Evolutionary conservation across 2,113 vertebrate genomes (phyloP), one percentile per base, ranked within the genome.

Genomic region (Cheirogaleus medius): DNA sequence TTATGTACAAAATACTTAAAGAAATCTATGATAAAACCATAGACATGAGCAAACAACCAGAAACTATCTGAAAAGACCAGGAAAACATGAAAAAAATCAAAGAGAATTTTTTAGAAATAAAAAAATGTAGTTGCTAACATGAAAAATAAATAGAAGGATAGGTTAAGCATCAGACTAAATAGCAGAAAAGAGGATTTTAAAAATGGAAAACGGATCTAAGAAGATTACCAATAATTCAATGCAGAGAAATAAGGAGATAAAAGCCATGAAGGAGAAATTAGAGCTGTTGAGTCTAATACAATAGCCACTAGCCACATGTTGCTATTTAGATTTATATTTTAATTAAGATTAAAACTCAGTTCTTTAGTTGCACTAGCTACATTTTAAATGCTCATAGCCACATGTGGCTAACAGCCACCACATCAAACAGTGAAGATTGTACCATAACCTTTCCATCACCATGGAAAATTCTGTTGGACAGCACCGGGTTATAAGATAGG

Each of bases 191-290:
- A 81, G 54, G 60, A 66, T 68, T 73, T 76, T n/a, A 6, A 1
- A 52, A 66, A 34, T n/a, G 71, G 44, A 68, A 95, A 87, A 54
- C 3, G 56, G 64, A 1, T 29, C 23, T 71, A 76, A 86, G 63
- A 37, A 96, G 87, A 78, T 86, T 64, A 84, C 13, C 14, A 64
- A 88, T 87, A 66, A 82, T 32, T 42, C 52, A 54, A 73, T 25
- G 15, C 63, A 49, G 21, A 94, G 47, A 66, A 27, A 44, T 9
- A 58, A 73, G n/a, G 32, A 73, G 29, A 60, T n/a, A 39, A 49
- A 90, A 74, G 47, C 14, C 25, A 15, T 1, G 7, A 34, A 54
- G 52, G 27, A 69, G 39, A 76, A 77, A 78, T 23, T 11, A 14
- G 52, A 80, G 34, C 56, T 74, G 10, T 52, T 73, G 52, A 13